phyloP scores from a whole-genome alignment of 1,140 invertebrate genomes.

The Sitobion miscanthi region DNA sequence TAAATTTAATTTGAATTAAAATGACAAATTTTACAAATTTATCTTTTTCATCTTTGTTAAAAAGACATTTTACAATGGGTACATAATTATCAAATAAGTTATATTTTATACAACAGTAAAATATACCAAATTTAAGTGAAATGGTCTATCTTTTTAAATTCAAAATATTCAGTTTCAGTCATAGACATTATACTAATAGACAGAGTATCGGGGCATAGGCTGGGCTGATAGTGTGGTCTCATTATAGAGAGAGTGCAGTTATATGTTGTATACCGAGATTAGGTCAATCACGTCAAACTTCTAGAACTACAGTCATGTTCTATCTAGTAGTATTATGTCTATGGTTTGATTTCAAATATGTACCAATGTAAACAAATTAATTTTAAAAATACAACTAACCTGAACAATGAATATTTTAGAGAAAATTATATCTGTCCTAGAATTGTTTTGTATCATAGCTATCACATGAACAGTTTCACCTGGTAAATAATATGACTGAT shows the following conservation, averaged over 20 bases:
- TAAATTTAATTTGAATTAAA: too few species aligned
- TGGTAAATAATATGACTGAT: constrained; percentile 34
- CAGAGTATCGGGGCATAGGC: too few species aligned
- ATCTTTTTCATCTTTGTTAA: too few species aligned
- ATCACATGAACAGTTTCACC: constrained; percentile 27
- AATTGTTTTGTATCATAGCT: constrained; percentile 30
- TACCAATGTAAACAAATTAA: background rate
- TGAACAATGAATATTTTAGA: constrained; percentile 40
- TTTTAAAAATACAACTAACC: background rate
- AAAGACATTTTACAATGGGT: background rate
- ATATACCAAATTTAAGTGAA: background rate
- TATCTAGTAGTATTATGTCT: too few species aligned
- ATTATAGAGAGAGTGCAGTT: too few species aligned
- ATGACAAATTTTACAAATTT: too few species aligned
- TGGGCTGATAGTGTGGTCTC: too few species aligned
- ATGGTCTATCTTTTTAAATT: background rate
- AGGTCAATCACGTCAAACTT: too few species aligned
- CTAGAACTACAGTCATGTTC: too few species aligned
- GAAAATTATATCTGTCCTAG: constrained; percentile 33
- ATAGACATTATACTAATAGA: too few species aligned
- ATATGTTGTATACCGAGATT: too few species aligned
- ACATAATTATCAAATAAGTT: background rate
- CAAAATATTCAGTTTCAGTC: background rate
- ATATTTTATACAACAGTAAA: background rate
- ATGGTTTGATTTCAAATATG: background rate